Evolutionary conservation across 2,888 invertebrate species (phyloP).

Genomic region (Cantharis nigra): DNA sequence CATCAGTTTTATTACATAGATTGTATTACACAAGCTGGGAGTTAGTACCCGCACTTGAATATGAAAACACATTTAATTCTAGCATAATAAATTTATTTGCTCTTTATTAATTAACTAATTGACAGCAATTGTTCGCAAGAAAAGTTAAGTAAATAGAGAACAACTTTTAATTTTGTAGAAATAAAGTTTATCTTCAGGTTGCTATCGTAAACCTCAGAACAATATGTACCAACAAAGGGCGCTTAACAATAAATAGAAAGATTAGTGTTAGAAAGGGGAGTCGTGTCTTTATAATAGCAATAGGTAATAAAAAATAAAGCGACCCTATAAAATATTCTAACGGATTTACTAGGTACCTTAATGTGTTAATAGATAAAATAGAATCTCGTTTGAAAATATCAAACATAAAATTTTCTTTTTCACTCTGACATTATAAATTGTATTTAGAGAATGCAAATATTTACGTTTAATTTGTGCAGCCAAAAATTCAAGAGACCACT

Average conservation of each 20-base stretch:
- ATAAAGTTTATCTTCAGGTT: not conserved
- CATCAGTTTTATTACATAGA: not conserved
- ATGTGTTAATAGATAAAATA: not conserved
- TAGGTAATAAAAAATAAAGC: not conserved
- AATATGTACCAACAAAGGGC: not conserved
- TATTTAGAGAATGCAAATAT: not conserved
- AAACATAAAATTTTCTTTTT: not conserved
- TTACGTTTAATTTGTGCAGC: constrained; percentile 11
- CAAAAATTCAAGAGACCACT: constrained; percentile 12
- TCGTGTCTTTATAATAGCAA: not conserved
- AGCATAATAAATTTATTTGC: not conserved
- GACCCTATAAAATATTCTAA: not conserved
- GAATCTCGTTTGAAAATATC: not conserved
- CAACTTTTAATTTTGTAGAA: not conserved
- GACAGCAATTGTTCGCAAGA: not conserved
- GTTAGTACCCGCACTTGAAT: not conserved
- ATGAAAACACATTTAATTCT: not conserved
- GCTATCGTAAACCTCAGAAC: not conserved
- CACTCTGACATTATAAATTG: not conserved
- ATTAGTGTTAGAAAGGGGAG: not conserved
- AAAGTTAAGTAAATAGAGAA: not conserved
- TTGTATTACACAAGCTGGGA: not conserved
- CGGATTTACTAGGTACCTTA: not conserved
- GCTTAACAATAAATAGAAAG: not conserved
- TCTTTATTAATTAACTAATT: not conserved